Percentiles rank a stretch among this genome's conserved stretches.
phyloP scores from a whole-genome alignment of 2,797 vertebrate genomes.

The Vireo griseus region DNA sequence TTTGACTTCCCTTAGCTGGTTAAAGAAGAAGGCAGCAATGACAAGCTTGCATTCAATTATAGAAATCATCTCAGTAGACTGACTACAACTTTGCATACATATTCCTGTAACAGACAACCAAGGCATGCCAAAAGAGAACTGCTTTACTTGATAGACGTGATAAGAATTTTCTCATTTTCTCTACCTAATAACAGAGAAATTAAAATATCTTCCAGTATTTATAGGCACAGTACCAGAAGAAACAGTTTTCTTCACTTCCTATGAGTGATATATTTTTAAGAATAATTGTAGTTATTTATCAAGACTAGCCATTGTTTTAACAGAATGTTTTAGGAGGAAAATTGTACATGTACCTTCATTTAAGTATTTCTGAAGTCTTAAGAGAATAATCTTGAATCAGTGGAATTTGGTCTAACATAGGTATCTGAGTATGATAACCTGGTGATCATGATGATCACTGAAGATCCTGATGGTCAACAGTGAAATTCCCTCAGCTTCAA shows the following conservation, averaged over 20 bases:
- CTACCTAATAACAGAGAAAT: conserved; percentile 41
- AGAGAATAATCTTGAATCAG: neutral
- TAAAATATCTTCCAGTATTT: conserved; percentile 33
- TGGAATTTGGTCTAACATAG: neutral
- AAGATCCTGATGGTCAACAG: neutral
- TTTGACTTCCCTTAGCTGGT: neutral
- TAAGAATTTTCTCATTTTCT: conserved; percentile 53
- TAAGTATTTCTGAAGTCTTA: neutral
- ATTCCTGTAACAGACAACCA: conserved; percentile 52
- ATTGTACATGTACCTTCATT: neutral
- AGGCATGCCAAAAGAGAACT: conserved; percentile 39
- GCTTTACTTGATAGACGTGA: conserved; percentile 37
- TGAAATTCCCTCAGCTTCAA: neutral
- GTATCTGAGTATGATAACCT: neutral
- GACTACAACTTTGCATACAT: conserved; percentile 26
- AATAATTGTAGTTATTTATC: neutral
- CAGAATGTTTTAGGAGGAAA: neutral
- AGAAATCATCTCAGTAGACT: conserved; percentile 15
- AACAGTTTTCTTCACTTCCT: conserved; percentile 10
- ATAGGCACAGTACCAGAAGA: neutral
- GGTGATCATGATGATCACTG: neutral
- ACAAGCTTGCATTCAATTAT: conserved; percentile 9
- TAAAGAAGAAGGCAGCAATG: neutral
- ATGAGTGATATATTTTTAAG: neutral
- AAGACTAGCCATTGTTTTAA: neutral